A percentile compares a stretch with the other conserved stretches of the same genome.
Conservation (phyloP, 2,797 vertebrate species). For the Dryobates pubescens region DNA sequence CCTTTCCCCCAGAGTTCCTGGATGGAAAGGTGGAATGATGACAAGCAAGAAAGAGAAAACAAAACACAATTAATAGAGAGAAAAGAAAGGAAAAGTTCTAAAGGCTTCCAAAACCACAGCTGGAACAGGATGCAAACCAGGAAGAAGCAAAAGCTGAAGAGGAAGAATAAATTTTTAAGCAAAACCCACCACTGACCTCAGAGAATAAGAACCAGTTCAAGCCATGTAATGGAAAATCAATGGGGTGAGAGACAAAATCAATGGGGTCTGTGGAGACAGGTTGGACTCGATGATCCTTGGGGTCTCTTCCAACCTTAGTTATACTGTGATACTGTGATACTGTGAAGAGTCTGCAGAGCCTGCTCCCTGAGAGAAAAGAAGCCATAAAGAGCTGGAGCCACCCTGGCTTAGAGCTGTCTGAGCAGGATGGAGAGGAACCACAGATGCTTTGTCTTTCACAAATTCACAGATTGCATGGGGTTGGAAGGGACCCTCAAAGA, state of each 20-base stretch:
- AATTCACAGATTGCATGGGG: too few relatives aligned
- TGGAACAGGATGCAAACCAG: neutral
- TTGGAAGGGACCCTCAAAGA: too few relatives aligned
- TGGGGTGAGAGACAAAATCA: neutral
- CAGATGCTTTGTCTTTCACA: neutral
- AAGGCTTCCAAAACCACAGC: neutral
- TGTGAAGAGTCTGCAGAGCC: neutral
- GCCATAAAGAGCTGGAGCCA: neutral
- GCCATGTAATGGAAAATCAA: constrained; percentile 21
- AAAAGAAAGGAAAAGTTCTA: neutral
- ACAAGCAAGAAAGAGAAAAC: too few relatives aligned
- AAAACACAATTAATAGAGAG: neutral
- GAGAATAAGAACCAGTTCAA: neutral
- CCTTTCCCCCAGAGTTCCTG: too few relatives aligned
- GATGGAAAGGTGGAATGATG: neutral
- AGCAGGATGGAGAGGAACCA: neutral
- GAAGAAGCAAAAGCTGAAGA: neutral
- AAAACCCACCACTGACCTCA: neutral
- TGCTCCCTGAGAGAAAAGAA: neutral
- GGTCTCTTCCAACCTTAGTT: too few relatives aligned
- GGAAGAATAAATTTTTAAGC: neutral
- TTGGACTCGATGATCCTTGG: too few relatives aligned
- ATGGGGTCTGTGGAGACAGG: too few relatives aligned
- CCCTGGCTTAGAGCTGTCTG: neutral
- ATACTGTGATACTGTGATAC: too few relatives aligned